A percentile compares a stretch with the other conserved stretches of the same genome.
phyloP scores from a whole-genome alignment of 2,113 vertebrate species.

The Azemiops feae region DNA sequence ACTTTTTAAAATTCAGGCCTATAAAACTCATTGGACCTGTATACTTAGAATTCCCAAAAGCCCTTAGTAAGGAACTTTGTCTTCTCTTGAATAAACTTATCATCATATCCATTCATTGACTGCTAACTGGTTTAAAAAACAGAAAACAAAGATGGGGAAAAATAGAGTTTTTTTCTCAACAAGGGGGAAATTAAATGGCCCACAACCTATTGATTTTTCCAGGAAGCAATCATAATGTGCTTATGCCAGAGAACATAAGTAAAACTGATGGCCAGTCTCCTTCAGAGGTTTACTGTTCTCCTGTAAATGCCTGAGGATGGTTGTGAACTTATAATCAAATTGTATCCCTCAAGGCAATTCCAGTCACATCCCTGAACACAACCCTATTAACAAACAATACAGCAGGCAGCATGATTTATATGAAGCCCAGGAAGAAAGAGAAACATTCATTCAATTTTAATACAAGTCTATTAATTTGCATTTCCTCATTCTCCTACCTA shows the following conservation, averaged over 20 bases:
- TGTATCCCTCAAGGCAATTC: neutral
- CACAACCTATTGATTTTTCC: neutral
- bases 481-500: neutral
- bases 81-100: neutral
- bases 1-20: neutral
- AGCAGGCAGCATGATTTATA: neutral
- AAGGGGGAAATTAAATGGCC: neutral
- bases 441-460: neutral
- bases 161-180: neutral
- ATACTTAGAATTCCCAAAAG: neutral
- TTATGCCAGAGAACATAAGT: neutral
- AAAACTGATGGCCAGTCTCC: neutral
- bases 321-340: neutral
- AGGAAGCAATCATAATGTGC: neutral
- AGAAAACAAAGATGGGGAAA: neutral
- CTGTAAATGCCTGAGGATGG: neutral
- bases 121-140: neutral
- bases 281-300: neutral
- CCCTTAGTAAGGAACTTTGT: neutral
- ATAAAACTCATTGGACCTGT: neutral
- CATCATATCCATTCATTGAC: neutral
- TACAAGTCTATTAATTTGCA: neutral
- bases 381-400: neutral
- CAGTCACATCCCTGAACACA: neutral
- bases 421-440: neutral